Percentiles rank a stretch among this genome's conserved stretches.
Conservation (phyloP, 2,113 vertebrate genomes). For the Rutilus rutilus region DNA sequence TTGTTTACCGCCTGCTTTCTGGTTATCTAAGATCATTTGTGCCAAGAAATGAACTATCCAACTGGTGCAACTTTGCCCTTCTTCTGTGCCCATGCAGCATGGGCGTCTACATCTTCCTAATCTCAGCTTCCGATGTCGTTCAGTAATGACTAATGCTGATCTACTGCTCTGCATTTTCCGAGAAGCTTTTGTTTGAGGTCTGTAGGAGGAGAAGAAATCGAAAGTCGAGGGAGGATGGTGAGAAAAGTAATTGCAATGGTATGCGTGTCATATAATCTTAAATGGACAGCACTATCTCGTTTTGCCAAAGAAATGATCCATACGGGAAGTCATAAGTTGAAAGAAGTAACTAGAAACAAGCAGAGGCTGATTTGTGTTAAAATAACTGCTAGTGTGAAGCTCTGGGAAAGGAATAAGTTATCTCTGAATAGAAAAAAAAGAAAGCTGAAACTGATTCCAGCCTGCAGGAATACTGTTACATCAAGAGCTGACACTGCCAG, state of each 20-base stretch:
- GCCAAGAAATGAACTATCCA: not conserved
- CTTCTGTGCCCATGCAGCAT: not conserved
- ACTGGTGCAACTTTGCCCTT: not conserved
- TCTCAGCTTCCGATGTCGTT: not conserved
- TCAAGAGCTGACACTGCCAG: conserved; percentile 2
- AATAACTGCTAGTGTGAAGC: conserved; percentile 1
- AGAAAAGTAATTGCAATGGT: conserved; percentile 39
- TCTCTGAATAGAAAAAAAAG: not conserved
- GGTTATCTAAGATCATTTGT: not conserved
- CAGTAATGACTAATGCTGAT: conserved; percentile 39
- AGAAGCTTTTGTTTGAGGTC: conserved; percentile 22
- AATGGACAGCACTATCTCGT: conserved; percentile 24
- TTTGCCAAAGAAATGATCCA: conserved; percentile 32
- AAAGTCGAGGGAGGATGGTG: conserved; percentile 17
- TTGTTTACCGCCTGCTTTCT: not conserved
- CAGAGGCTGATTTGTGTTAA: conserved; percentile 12
- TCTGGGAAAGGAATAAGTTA: not conserved
- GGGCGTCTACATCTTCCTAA: not conserved
- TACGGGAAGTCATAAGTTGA: not conserved
- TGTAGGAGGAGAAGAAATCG: conserved; percentile 25
- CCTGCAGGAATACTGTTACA: conserved; percentile 17
- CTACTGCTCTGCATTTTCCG: conserved; percentile 16
- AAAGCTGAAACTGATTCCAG: conserved; percentile 2
- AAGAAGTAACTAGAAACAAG: conserved; percentile 3
- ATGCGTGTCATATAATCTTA: conserved; percentile 1